Base-by-base conservation (phyloP, 2,888 invertebrate genomes). In the Elmis aenea region DNA sequence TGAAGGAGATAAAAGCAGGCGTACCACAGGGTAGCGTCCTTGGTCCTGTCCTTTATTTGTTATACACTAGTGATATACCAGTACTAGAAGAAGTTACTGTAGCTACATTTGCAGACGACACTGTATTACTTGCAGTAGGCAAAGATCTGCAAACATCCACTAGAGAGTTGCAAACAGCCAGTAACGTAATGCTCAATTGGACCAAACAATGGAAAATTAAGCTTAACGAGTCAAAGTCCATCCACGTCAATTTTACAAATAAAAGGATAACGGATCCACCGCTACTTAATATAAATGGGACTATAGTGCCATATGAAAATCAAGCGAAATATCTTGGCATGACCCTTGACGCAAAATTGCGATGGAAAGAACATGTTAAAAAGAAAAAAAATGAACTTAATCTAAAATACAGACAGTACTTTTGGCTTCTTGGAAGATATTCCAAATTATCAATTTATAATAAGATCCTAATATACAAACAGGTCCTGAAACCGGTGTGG, bases 181-280 rank as follows among this genome's bases (percentile, higher is more conserved):
- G 42, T 9, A 42, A 43, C 26, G 29, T 28, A 35, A 27, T 48
- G 14, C 9, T 28, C 10, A 30, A 39, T 11, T 51, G 51, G 49
- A 39, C 42, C 8, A 39, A 50, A 5, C 39, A 44, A 30, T 51
- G 52, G 52, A 34, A 39, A 26, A 54, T 50, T 3, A 50, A 50
- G 35, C 33, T 44, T 3, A 53, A 45, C 25, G 46, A 50, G 26
- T 15, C 16, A 0, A 55, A 57, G 46, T 54, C 50, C 5, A 26
- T 33, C 2, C 48, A 55, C 22, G 33, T 52, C 21, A 51, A 48
- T 10, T 52, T 54, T 27, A 46, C 51, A 8, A 46, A 39, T 10
- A 44, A 44, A 38, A 45, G 36, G 38, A 38, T 24, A 29, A 28
- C 26, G 21, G 45, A 33, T 10, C 36, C 33, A 32, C 36, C 42